Conservation (phyloP, 2,888 invertebrate genomes). For the Eupithecia tripunctaria region DNA sequence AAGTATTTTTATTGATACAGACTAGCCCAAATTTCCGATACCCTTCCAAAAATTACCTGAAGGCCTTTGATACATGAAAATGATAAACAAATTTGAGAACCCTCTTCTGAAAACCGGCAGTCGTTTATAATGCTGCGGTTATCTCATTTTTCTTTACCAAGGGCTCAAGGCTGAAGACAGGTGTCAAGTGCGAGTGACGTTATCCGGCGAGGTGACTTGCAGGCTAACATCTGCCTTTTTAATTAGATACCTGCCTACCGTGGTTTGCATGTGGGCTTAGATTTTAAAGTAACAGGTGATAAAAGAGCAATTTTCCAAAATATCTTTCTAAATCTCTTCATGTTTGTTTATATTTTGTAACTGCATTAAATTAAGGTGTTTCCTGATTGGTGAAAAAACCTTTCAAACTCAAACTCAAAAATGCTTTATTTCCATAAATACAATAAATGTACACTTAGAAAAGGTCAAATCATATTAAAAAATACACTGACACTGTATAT, state of each 20-base stretch:
- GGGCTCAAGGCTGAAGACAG: slow-evolving; percentile 26
- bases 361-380: no score
- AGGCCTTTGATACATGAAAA: slow-evolving; percentile 18
- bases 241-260: slow-evolving; percentile 56
- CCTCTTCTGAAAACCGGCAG: slow-evolving; percentile 38
- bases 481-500: no score
- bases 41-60: slow-evolving; percentile 2
- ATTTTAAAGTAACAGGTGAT: not conserved
- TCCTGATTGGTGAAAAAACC: no score
- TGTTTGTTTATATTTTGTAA: not conserved
- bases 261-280: slow-evolving; percentile 51
- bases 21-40: not conserved
- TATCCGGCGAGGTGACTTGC: slow-evolving; percentile 66
- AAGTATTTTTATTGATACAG: not conserved
- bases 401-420: no score
- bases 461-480: no score
- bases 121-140: slow-evolving; percentile 57
- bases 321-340: not conserved
- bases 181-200: slow-evolving; percentile 71
- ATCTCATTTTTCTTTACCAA: slow-evolving; percentile 51
- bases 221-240: slow-evolving; percentile 67
- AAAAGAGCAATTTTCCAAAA: not conserved
- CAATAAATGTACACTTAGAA: no score
- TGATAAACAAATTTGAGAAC: slow-evolving; percentile 36
- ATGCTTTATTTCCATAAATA: no score